These are phyloP conservation scores for Urocolius indicus DNA, from an alignment of 2,113 vertebrate species.

Conservation along the genomic window DNA sequence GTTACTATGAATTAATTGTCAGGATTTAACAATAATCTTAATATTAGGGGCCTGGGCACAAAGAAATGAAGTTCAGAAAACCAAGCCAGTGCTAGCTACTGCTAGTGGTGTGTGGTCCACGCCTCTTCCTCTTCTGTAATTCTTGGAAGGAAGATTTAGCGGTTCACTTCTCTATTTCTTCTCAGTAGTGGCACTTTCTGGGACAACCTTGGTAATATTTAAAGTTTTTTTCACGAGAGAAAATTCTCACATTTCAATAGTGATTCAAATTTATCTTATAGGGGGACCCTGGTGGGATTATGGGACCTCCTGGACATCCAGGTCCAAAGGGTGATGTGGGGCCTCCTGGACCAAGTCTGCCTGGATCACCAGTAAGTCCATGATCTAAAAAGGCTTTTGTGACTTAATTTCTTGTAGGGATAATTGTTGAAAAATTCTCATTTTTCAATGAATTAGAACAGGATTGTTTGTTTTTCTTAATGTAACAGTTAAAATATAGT, in stretches of 20 bases:
- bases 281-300: conserved; percentile 87
- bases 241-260: background rate
- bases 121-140: background rate
- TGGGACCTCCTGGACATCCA: conserved; percentile 84
- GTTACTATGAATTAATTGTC: background rate
- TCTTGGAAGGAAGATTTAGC: background rate
- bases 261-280: conserved; percentile 56
- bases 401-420: background rate
- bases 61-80: background rate
- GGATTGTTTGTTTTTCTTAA: background rate
- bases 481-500: background rate
- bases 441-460: background rate
- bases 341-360: conserved; percentile 79
- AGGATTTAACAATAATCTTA: background rate
- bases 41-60: background rate
- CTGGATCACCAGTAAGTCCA: conserved; percentile 79
- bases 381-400: background rate
- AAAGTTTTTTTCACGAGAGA: background rate
- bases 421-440: background rate
- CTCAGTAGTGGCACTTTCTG: background rate
- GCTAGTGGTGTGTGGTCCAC: rapidly evolving
- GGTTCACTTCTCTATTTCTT: rapidly evolving
- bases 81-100: background rate
- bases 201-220: background rate
- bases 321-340: conserved; percentile 94